Base-by-base conservation (phyloP, 2,797 vertebrate species). In the Smutsia temminckii region DNA sequence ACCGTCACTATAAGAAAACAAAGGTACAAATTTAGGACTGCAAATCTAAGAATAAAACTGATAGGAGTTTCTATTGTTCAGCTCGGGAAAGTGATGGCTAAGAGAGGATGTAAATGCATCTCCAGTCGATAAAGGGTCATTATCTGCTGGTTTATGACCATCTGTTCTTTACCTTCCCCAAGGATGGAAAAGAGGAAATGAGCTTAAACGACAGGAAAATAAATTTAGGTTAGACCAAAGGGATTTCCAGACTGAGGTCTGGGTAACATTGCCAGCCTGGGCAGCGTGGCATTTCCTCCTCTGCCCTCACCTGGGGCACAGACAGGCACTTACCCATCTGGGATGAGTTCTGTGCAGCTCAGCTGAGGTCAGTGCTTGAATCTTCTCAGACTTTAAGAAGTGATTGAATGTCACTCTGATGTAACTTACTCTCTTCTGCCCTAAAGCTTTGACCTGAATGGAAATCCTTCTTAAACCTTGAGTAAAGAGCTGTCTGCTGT, bases 121-220 rank as follows among this genome's bases (percentile, higher is more conserved):
- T 86, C 46, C 6, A 57, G n/a, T 81, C 46, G 84, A 75, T 64
- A 81, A 89, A 95, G 20, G 59, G 66, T 80, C 88, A 81, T 90
- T 94, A 93, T 92, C 83, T 85, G 23, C 37, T 86, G 83, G 42
- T 89, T 95, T 91, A 81, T 63, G n/a, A 69, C 64, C 88, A 84
- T 92, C 95, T 96, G 94, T 75, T 94, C 88, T 74, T 71, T 94
- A 92, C 29, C 74, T 57, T 96, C 55, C 49, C 78, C 27, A 69
- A 95, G 75, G 64, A 95, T 55, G 13, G 64, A 91, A 94, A 92
- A 75, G 75, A 94, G 85, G 78, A 97, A 96, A 92, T 85, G 61
- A 89, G 32, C 40, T 95, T 85, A 92, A 95, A 91, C 57, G 89
- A 23, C 23, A 92, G 29, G 37, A 84, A 94, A 91, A 88, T 80